Percentiles rank a stretch among this genome's conserved stretches.
Evolutionary conservation across 2,888 invertebrate genomes (phyloP).

Genomic region (Thereva unica): DNA sequence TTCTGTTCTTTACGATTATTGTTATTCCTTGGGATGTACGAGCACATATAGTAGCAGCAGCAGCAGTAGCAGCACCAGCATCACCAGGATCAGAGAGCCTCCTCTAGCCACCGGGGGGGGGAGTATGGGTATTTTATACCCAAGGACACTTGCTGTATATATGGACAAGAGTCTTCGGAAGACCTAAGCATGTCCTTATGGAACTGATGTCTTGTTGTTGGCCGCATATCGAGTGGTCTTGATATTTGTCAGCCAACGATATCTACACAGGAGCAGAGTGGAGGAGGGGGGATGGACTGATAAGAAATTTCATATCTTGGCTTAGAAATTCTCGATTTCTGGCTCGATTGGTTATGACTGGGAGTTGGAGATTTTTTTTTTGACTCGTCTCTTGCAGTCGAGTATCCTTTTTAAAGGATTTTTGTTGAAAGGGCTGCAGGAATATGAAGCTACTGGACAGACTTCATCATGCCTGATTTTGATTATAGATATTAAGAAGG

Average conservation of each 20-base stretch:
- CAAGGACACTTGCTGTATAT: neutral
- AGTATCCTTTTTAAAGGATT: too few species aligned
- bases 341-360: too few species aligned
- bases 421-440: too few species aligned
- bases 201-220: slow-evolving; percentile 22
- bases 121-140: neutral
- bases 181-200: slow-evolving; percentile 1
- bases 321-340: slow-evolving; percentile 3
- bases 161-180: neutral
- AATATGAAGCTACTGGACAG: too few species aligned
- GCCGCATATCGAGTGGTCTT: slow-evolving; percentile 29
- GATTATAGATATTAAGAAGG: too few species aligned
- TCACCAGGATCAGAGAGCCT: too few species aligned
- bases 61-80: neutral
- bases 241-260: slow-evolving; percentile 28
- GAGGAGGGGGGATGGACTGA: slow-evolving; percentile 1
- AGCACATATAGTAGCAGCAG: slow-evolving; percentile 13
- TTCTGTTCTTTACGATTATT: slow-evolving; percentile 36
- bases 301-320: slow-evolving; percentile 31
- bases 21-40: slow-evolving; percentile 30
- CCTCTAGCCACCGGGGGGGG: slow-evolving; percentile 1
- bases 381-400: too few species aligned
- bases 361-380: too few species aligned
- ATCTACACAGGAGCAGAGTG: slow-evolving; percentile 9
- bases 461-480: too few species aligned